Conservation (phyloP, 30 jellyfish, hydroid and myxozoan species). For the Clytia hemisphaerica region DNA sequence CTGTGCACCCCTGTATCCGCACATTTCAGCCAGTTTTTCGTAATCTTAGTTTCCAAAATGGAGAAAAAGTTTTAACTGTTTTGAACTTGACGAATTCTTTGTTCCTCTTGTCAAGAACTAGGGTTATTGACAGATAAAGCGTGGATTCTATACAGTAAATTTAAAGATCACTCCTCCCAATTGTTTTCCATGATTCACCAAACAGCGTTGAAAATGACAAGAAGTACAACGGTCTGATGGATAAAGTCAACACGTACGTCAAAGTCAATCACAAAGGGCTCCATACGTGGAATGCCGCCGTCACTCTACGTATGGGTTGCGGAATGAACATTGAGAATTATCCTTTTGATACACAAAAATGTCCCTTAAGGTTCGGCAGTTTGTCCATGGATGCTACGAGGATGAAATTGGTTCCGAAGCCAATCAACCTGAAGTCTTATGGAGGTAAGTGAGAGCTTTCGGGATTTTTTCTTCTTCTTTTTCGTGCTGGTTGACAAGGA, state of each 20-base stretch:
- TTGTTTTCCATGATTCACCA: no score
- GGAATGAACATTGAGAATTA: conserved; percentile 68
- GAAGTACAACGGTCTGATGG: conserved; percentile 79
- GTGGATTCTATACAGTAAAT: no score
- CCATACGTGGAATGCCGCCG: conserved; percentile 68
- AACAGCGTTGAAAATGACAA: conserved; percentile 85
- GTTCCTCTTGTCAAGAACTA: background rate
- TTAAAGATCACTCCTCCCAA: no score
- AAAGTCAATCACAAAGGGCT: conserved; percentile 36
- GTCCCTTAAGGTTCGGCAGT: conserved; percentile 79
- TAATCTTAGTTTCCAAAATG: background rate
- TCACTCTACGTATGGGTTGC: conserved; percentile 67
- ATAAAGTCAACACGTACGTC: conserved; percentile 56
- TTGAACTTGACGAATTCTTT: background rate
- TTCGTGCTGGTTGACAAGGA: background rate
- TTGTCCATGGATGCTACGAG: conserved; percentile 57
- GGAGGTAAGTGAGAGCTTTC: conserved; percentile 70
- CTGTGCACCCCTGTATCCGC: background rate
- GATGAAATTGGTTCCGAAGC: conserved; percentile 38
- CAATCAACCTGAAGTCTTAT: conserved; percentile 45
- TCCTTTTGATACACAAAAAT: conserved; percentile 84
- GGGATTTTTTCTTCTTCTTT: background rate
- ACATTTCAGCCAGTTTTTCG: background rate
- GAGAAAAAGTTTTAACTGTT: background rate
- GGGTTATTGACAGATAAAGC: no score